A percentile compares a stretch with the other conserved stretches of the same genome.
Conservation (phyloP, 2,888 invertebrate genomes). For the Erebia ligea region DNA sequence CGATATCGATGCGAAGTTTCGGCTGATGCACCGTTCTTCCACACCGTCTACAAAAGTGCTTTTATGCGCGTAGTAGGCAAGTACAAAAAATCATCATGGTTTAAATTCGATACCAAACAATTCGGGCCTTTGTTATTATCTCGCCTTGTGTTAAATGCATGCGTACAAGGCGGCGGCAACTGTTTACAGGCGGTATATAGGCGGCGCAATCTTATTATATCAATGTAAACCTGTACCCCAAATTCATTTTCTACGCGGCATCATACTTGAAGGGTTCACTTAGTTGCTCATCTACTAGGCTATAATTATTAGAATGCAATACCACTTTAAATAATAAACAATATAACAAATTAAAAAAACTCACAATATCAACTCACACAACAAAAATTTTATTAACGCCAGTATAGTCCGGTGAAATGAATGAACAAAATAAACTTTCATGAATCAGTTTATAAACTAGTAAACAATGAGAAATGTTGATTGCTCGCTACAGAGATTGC, state of each 20-base stretch:
- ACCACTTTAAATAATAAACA: background rate
- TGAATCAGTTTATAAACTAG: constrained; percentile 38
- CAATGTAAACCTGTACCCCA: no score
- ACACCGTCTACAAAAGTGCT: constrained; percentile 86
- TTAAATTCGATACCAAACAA: background rate
- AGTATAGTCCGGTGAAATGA: constrained; percentile 9
- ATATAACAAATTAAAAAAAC: background rate
- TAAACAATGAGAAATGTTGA: constrained; percentile 40
- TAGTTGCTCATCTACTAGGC: no score
- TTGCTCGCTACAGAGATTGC: constrained; percentile 41
- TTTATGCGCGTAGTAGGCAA: constrained; percentile 89
- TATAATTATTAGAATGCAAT: no score
- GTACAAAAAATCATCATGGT: constrained; percentile 57
- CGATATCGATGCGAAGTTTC: constrained; percentile 90
- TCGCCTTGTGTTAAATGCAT: no score
- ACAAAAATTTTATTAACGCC: background rate
- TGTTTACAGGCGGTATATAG: no score
- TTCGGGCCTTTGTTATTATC: no score
- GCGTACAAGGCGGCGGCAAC: no score
- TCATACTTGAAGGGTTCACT: no score
- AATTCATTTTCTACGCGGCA: no score
- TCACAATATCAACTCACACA: background rate
- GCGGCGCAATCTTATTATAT: no score
- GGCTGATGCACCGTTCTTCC: constrained; percentile 88
- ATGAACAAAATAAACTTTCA: constrained; percentile 22